Evolutionary conservation across 2,113 vertebrate species (phyloP).

Genomic region (Athene noctua): DNA sequence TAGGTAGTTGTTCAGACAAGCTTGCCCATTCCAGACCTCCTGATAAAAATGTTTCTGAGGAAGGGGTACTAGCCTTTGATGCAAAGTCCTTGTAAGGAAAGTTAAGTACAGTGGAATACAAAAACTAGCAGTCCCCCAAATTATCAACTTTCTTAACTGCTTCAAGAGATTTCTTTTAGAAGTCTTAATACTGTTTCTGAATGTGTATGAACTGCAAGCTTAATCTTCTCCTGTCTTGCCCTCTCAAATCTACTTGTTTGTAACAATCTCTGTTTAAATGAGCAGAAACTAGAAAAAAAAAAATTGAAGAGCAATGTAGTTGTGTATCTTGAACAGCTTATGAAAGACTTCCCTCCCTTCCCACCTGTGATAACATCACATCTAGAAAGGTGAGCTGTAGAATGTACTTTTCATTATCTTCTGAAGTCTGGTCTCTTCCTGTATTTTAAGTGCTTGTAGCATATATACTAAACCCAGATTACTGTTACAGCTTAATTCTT

Average conservation of each 20-base stretch:
- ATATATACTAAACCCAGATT: background rate
- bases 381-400: background rate
- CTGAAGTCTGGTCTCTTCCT: background rate
- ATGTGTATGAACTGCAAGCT: background rate
- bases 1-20: background rate
- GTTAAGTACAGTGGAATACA: background rate
- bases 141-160: background rate
- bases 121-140: background rate
- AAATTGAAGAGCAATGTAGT: background rate
- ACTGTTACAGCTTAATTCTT: background rate
- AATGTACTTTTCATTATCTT: background rate
- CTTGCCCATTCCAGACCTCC: background rate
- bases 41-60: background rate
- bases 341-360: background rate
- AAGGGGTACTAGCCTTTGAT: background rate
- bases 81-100: background rate
- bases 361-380: background rate
- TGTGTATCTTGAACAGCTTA: background rate
- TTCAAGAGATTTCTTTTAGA: background rate
- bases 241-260: background rate
- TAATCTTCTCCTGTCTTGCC: background rate
- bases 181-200: background rate
- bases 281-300: background rate
- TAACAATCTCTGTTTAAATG: background rate
- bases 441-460: background rate